Conservation (phyloP, 2,113 vertebrate species). For the Philantomba maxwellii region DNA sequence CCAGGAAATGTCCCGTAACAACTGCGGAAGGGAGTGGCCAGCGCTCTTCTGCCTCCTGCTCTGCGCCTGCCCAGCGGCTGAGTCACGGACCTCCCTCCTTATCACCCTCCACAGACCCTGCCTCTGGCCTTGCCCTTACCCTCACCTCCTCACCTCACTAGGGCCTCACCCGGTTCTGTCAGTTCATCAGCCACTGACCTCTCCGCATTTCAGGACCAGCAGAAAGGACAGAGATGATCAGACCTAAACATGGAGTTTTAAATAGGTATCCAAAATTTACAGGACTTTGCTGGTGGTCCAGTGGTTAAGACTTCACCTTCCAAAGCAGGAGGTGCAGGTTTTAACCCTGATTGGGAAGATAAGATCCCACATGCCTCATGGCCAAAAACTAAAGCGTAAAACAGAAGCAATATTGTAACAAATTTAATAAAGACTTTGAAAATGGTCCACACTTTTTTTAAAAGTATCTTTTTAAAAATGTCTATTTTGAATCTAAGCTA, state of each 20-base stretch:
- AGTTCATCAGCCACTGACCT: background rate
- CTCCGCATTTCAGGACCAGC: background rate
- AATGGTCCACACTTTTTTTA: background rate
- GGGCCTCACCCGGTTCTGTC: background rate
- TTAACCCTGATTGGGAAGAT: background rate
- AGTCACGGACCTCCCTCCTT: background rate
- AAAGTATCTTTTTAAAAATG: background rate
- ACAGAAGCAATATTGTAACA: background rate
- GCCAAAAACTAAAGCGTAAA: background rate
- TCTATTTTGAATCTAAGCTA: background rate
- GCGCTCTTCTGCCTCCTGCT: background rate
- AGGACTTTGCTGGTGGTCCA: background rate
- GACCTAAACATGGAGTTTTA: background rate
- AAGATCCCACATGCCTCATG: background rate
- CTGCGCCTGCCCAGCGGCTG: constrained; percentile 25
- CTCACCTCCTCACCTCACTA: background rate
- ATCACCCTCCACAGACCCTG: constrained; percentile 10
- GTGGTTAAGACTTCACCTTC: background rate
- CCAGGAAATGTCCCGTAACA: constrained; percentile 33
- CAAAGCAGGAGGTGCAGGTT: background rate
- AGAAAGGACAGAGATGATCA: background rate
- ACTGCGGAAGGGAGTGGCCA: constrained; percentile 21
- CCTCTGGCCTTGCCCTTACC: background rate
- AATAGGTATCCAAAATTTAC: background rate
- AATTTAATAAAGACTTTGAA: background rate